Percentiles rank a stretch among this genome's conserved stretches.
Evolutionary conservation across 2,888 invertebrate species (phyloP).

Genomic region (Theristus sp.): DNA sequence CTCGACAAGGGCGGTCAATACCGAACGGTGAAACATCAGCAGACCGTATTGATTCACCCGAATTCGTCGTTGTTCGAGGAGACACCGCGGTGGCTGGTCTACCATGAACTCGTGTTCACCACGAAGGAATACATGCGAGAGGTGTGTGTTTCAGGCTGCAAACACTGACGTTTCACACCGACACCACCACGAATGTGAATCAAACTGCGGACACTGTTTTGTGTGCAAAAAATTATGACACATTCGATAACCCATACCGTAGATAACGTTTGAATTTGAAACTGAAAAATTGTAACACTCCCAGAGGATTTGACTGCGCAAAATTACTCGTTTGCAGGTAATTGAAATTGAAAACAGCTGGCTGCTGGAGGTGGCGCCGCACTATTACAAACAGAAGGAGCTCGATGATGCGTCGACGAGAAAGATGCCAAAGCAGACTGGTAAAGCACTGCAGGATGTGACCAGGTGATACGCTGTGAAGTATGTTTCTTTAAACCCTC

Average conservation of each 20-base stretch:
- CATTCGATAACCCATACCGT: too few relatives aligned
- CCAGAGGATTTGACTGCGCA: too few relatives aligned
- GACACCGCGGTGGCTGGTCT: conserved; percentile 82
- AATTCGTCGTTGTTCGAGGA: conserved; percentile 90
- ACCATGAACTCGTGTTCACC: conserved; percentile 91
- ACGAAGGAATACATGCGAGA: conserved; percentile 98
- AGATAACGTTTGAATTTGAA: too few relatives aligned
- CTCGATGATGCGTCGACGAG: conserved; percentile 80
- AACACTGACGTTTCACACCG: not conserved
- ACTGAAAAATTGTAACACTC: too few relatives aligned
- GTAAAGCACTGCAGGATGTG: conserved; percentile 31
- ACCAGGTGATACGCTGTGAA: conserved; percentile 1
- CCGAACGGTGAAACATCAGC: conserved; percentile 92
- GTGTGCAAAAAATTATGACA: too few relatives aligned
- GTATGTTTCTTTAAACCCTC: too few relatives aligned
- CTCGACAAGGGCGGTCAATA: conserved; percentile 78
- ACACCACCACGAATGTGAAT: too few relatives aligned
- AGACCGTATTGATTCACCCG: conserved; percentile 94
- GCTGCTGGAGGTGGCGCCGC: conserved; percentile 93
- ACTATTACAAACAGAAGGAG: conserved; percentile 90
- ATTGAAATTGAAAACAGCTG: conserved; percentile 94
- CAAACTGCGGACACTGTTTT: too few relatives aligned
- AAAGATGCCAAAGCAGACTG: conserved; percentile 77
- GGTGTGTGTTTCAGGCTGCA: conserved; percentile 28
- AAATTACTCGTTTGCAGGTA: conserved; percentile 41